Evolutionary conservation across 2,888 invertebrate genomes (phyloP).

Genomic region (Cosmia trapezina): DNA sequence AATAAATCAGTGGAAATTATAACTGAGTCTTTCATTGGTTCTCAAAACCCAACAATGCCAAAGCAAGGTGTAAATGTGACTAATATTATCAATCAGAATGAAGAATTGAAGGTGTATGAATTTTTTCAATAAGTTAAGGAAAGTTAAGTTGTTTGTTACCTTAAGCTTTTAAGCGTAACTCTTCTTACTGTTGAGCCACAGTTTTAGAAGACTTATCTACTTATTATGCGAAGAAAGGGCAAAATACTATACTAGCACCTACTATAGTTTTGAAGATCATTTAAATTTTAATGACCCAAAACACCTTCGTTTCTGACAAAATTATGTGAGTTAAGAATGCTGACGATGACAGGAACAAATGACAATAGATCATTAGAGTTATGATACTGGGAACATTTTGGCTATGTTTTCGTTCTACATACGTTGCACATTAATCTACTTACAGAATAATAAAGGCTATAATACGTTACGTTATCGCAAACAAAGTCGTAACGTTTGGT

Average conservation of each 20-base stretch:
- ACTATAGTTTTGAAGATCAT: background rate
- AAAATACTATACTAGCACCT: background rate
- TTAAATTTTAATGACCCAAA: background rate
- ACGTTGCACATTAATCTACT: slow-evolving; percentile 47
- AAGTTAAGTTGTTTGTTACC: slow-evolving; percentile 5
- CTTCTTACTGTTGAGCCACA: background rate
- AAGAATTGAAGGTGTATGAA: background rate
- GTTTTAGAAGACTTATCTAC: background rate
- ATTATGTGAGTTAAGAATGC: slow-evolving; percentile 24
- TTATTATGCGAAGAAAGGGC: background rate
- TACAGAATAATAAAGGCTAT: slow-evolving; percentile 43
- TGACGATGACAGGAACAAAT: slow-evolving; percentile 36
- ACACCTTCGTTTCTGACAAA: background rate
- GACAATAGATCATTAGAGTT: slow-evolving; percentile 44
- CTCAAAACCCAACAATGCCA: too few relatives aligned
- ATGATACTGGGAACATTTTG: slow-evolving; percentile 41
- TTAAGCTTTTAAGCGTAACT: background rate
- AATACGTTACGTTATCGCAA: slow-evolving; percentile 54
- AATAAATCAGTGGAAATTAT: too few relatives aligned
- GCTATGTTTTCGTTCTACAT: slow-evolving; percentile 33
- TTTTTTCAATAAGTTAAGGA: background rate
- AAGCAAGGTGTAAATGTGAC: background rate
- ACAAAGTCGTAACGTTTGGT: slow-evolving; percentile 59
- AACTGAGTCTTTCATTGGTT: too few relatives aligned
- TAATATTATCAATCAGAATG: background rate